These are phyloP conservation scores for Syrrhaptes paradoxus DNA, from an alignment of 2,113 vertebrate species.

Conservation along the genomic window DNA sequence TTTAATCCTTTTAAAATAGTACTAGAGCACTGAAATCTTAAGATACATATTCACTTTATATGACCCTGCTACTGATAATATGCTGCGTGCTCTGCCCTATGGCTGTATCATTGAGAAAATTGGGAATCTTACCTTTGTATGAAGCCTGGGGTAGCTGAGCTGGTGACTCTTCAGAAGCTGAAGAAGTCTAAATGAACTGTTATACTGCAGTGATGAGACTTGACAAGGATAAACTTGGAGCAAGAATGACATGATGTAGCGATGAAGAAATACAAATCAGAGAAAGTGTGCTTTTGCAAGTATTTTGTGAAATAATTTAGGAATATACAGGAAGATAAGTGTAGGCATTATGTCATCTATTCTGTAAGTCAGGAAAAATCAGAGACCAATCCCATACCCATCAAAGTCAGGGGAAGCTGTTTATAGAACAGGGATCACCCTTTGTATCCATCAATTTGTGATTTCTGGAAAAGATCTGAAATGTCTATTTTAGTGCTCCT, in stretches of 20 bases:
- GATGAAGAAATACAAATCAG: neutral
- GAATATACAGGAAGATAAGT: neutral
- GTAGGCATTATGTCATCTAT: fast-evolving
- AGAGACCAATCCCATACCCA: neutral
- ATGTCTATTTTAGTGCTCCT: neutral
- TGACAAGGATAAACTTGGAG: neutral
- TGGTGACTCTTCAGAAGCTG: neutral
- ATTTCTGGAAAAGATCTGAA: neutral
- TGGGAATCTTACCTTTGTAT: neutral
- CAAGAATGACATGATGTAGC: neutral
- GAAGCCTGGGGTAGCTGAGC: neutral
- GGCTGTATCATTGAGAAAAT: neutral
- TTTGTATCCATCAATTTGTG: neutral
- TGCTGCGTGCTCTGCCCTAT: neutral
- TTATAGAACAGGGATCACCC: neutral
- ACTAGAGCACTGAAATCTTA: neutral
- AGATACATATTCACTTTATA: neutral
- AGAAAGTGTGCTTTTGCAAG: neutral
- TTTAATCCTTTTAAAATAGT: neutral
- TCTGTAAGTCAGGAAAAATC: neutral
- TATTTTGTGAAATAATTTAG: neutral
- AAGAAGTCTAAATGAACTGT: neutral
- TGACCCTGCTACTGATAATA: neutral
- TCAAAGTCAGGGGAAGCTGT: neutral
- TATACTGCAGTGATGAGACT: neutral